Base-by-base conservation (phyloP, 2,888 invertebrate species). In the Xestia sexstrigata region DNA sequence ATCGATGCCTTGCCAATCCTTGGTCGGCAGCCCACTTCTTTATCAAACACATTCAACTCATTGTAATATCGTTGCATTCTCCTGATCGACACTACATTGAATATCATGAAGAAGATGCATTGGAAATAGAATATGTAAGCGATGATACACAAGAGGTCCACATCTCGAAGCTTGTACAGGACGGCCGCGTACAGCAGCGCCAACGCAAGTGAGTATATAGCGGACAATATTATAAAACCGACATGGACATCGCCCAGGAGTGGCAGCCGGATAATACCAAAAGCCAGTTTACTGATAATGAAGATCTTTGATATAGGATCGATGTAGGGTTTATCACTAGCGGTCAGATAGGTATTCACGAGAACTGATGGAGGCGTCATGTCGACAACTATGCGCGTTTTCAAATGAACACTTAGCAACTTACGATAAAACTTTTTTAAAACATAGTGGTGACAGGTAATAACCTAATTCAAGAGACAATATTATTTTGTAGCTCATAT, bases 41-140 rank as follows among this genome's bases (percentile, higher is more conserved):
- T 78, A 68, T 94, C 94, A 74, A 94, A 94, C 67, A 86, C 89
- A 17, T 89, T 91, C 49, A 94, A 78, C 69, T 92, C 91, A 17
- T 76, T 82, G 74, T 92, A 93, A 78, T 90, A 94, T 4, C 83
- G 63, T 62, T 89, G 83, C 79, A 93, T 74, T 72, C 90, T 89
- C 60, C 87, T 92, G 60, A 90, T 89, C 5, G 89, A 88, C 11
- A 90, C 45, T 13, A 89, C 85, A 76, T 90, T 89, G 42, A 91
- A 89, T 6, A 89, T 52, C 49, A 86, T 79, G 39, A 86, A 88
- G 45, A 91, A 89, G 1, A 84, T 49, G 26, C 90, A 89, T 58
- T 90, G 79, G 20, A 76, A 45, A 49, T 78, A 78, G n/a, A 78
- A 82, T 45, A 81, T 66, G 42, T 81, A 66, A 26, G 17, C 75